Conservation (phyloP, 2,113 vertebrate species). For the Ginglymostoma cirratum region DNA sequence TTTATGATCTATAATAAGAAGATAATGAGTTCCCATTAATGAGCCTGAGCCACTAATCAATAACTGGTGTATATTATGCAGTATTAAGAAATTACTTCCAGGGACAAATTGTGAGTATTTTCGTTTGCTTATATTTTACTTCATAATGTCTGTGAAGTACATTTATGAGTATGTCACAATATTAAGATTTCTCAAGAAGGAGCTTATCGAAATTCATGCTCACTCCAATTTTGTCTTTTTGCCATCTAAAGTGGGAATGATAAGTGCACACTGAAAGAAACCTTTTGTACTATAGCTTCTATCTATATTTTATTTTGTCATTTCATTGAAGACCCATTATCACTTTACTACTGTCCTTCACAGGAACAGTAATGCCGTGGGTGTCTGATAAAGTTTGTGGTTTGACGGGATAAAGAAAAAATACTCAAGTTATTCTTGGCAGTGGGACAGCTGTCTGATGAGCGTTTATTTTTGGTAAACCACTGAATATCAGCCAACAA, state of each 20-base stretch:
- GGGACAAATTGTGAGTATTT: background rate
- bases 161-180: background rate
- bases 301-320: background rate
- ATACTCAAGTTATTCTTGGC: background rate
- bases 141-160: too few species aligned
- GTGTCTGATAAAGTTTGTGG: slow-evolving; percentile 1
- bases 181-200: background rate
- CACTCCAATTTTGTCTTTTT: background rate
- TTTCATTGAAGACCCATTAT: slow-evolving; percentile 9
- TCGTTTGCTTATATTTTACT: background rate
- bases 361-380: background rate
- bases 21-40: background rate
- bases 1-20: background rate
- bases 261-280: background rate
- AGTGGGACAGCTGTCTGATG: background rate
- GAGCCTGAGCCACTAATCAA: background rate
- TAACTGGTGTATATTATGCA: background rate
- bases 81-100: background rate
- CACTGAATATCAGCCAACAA: background rate
- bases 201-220: background rate
- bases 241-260: background rate
- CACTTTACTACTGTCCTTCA: background rate
- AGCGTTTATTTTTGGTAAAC: background rate
- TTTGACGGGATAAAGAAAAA: background rate
- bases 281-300: background rate